Evolutionary conservation across 2,888 invertebrate species (phyloP).

Genomic region (Thumatha senex): DNA sequence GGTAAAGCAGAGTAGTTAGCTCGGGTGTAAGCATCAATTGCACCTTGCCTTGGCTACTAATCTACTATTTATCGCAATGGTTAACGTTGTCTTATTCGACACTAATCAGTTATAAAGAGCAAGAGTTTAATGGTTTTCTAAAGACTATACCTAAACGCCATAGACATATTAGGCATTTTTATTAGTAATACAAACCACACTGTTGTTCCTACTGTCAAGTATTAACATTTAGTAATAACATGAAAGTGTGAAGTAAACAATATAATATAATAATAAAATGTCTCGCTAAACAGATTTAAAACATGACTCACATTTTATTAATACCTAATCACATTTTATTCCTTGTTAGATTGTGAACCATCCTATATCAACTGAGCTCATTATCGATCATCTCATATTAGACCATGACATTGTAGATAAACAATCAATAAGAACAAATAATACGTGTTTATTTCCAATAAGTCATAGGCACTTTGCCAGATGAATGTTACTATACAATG

Average conservation of each 20-base stretch:
- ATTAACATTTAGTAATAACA: neutral
- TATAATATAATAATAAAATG: constrained; percentile 29
- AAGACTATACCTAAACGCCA: too few relatives aligned
- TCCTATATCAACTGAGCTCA: constrained; percentile 18
- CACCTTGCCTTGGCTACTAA: too few relatives aligned
- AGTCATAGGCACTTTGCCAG: constrained; percentile 41
- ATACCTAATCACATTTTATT: constrained; percentile 13
- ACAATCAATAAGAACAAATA: constrained; percentile 33
- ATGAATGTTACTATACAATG: constrained; percentile 18
- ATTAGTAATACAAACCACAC: constrained; percentile 29
- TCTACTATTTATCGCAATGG: too few relatives aligned
- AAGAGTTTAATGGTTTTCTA: too few relatives aligned
- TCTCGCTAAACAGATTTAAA: constrained; percentile 24
- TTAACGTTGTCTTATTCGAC: too few relatives aligned
- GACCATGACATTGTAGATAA: constrained; percentile 45
- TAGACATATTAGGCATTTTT: too few relatives aligned
- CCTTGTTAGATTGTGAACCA: constrained; percentile 29
- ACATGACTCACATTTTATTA: constrained; percentile 27
- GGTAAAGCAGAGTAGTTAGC: too few relatives aligned
- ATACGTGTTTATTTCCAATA: constrained; percentile 34
- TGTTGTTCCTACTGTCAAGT: neutral
- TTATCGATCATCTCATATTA: constrained; percentile 6
- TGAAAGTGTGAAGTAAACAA: constrained; percentile 23
- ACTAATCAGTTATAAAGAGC: too few relatives aligned
- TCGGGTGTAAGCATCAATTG: too few relatives aligned